phyloP scores from a whole-genome alignment of 2,888 invertebrate genomes.

The Ochlodes sylvanus region DNA sequence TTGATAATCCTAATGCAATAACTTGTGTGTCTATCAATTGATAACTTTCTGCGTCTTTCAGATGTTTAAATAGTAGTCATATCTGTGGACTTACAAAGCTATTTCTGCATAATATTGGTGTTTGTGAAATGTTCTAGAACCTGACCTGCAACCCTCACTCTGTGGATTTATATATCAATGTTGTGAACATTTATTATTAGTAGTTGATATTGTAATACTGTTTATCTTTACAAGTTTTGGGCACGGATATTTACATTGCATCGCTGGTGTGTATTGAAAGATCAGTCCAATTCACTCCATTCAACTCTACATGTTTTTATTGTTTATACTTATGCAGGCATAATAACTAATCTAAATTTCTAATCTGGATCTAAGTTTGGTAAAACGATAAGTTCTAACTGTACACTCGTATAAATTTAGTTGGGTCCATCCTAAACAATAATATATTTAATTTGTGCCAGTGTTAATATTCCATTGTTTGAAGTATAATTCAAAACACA shows the following conservation, averaged over 20 bases:
- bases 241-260: not conserved
- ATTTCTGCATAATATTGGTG: slow-evolving; percentile 15
- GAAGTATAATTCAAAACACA: not conserved
- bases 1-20: not conserved
- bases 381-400: too few relatives aligned
- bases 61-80: slow-evolving; percentile 8
- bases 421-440: too few relatives aligned
- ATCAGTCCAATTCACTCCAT: too few relatives aligned
- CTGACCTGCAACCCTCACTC: not conserved
- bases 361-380: too few relatives aligned
- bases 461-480: not conserved
- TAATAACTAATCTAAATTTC: too few relatives aligned
- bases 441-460: too few relatives aligned
- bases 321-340: too few relatives aligned
- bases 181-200: slow-evolving; percentile 11
- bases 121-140: not conserved
- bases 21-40: not conserved
- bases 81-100: slow-evolving; percentile 10
- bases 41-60: slow-evolving; percentile 1
- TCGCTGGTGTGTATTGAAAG: not conserved
- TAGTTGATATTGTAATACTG: slow-evolving; percentile 10
- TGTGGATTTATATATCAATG: not conserved
- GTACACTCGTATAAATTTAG: too few relatives aligned
- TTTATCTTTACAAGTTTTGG: slow-evolving; percentile 15
- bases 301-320: too few relatives aligned